A percentile compares a stretch with the other conserved stretches of the same genome.
phyloP scores from a whole-genome alignment of 2,888 invertebrate species.

The Clostera curtula region DNA sequence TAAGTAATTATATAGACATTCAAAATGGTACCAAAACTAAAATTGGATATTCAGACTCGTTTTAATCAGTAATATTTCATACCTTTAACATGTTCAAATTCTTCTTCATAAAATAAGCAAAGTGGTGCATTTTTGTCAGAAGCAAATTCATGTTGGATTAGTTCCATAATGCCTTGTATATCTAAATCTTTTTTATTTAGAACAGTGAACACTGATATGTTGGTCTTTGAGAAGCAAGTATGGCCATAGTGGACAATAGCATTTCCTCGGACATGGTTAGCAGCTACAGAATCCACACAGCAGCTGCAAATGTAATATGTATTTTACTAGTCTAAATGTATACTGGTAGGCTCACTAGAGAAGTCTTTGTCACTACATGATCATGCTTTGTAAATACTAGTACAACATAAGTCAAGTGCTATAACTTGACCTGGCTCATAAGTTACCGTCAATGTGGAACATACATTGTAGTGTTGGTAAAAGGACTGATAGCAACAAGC shows the following conservation, averaged over 20 bases:
- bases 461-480: too few relatives aligned
- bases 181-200: slow-evolving; percentile 78
- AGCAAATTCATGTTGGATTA: slow-evolving; percentile 31
- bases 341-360: not conserved
- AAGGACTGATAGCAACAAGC: too few relatives aligned
- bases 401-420: too few relatives aligned
- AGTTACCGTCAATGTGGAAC: too few relatives aligned
- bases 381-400: too few relatives aligned
- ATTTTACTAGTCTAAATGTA: slow-evolving; percentile 1
- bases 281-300: slow-evolving; percentile 92
- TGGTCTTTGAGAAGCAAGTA: slow-evolving; percentile 86
- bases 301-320: slow-evolving; percentile 77
- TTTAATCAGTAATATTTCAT: too few relatives aligned
- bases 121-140: slow-evolving; percentile 43
- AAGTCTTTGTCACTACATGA: too few relatives aligned
- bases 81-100: slow-evolving; percentile 78
- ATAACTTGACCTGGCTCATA: too few relatives aligned
- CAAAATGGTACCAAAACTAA: too few relatives aligned
- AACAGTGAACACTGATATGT: slow-evolving; percentile 85
- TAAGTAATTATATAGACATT: too few relatives aligned
- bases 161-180: slow-evolving; percentile 34
- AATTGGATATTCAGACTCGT: too few relatives aligned
- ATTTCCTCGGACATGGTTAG: slow-evolving; percentile 90
- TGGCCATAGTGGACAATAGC: slow-evolving; percentile 94
- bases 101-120: slow-evolving; percentile 80